Base-by-base conservation (phyloP, 2,888 invertebrate species). In the Bimastos eiseni region DNA sequence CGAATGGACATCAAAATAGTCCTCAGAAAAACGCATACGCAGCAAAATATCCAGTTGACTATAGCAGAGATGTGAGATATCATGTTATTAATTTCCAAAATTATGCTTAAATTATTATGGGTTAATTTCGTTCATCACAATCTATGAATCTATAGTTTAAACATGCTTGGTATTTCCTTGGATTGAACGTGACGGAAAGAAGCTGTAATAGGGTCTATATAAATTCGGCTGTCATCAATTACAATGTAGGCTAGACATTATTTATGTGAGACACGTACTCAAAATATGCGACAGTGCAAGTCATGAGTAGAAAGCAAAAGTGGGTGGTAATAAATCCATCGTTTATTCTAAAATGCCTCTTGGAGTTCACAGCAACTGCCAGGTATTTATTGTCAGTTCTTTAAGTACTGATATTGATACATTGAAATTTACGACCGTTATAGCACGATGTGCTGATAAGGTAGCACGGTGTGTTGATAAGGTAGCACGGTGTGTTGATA, bases 21-120 rank as follows among this genome's bases (percentile, higher is more conserved):
- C 13, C 86, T 36, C 15, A 24, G 86, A 86, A 34, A 37, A 86
- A 86, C 86, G 86, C 86, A 24, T 86, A 36, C 8, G 86, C 86
- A 34, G 30, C 37, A 3, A 36, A 36, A 33, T 86, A 86, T 86
- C 86, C 86, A 6, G 86, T 86, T 1, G 36, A 86, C 86, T 86
- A 86, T 17, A 86, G 86, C 37, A 86, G 86, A 86, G 86, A 86
- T 24, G 86, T 86, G 86, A 86, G 86, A 36, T 8, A 34, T 21
- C 17, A 15, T 21, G 34, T 24, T 36, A 19, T 70, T 17, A 70
- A n/a, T 0, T 70, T n/a, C 1, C n/a, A 70, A n/a, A 70, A n/a
- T n/a, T 70, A 11, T n/a, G 17, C 11, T n/a, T n/a, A 70, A 70
- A 13, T 30, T n/a, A 70, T 70, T 70, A 70, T 70, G 11, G 70